phyloP scores from a whole-genome alignment of 2,888 invertebrate genomes.

The Drosophila lacicola region DNA sequence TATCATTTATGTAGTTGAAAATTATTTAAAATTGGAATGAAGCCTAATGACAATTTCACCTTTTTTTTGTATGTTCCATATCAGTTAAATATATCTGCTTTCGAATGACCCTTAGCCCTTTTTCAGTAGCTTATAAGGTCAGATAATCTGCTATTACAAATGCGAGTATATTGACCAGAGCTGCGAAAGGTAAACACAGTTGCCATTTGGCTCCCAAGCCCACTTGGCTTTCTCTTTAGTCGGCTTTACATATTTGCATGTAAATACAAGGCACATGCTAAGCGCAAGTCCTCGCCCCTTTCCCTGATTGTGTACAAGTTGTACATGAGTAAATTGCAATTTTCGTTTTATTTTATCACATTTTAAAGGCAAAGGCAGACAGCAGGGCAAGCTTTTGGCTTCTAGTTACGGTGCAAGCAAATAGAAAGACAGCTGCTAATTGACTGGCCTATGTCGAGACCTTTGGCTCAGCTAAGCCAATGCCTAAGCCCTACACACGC shows the following conservation, averaged over 20 bases:
- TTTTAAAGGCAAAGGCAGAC: slow-evolving; percentile 43
- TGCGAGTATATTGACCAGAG: slow-evolving; percentile 64
- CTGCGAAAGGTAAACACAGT: slow-evolving; percentile 56
- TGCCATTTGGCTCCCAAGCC: slow-evolving; percentile 37
- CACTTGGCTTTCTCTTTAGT: slow-evolving; percentile 28
- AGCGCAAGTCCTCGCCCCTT: background rate
- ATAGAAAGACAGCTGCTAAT: slow-evolving; percentile 72
- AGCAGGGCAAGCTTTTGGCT: slow-evolving; percentile 33
- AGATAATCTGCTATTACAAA: slow-evolving; percentile 24
- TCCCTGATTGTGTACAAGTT: slow-evolving; percentile 12
- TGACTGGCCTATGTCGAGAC: slow-evolving; percentile 71
- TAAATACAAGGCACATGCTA: slow-evolving; percentile 51
- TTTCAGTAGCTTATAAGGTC: slow-evolving; percentile 22
- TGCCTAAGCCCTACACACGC: background rate
- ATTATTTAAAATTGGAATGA: too few species aligned
- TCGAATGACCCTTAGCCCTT: slow-evolving; percentile 13
- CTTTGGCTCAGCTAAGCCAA: slow-evolving; percentile 54
- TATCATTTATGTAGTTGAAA: too few species aligned
- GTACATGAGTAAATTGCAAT: slow-evolving; percentile 64
- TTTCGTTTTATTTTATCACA: slow-evolving; percentile 78
- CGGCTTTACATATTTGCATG: slow-evolving; percentile 68
- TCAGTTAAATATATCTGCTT: background rate
- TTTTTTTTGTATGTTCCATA: background rate
- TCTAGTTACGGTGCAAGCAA: slow-evolving; percentile 66
- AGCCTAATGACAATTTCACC: too few species aligned